Conservation (phyloP, 1,140 invertebrate genomes). For the Ctenoplectra terminalis region DNA sequence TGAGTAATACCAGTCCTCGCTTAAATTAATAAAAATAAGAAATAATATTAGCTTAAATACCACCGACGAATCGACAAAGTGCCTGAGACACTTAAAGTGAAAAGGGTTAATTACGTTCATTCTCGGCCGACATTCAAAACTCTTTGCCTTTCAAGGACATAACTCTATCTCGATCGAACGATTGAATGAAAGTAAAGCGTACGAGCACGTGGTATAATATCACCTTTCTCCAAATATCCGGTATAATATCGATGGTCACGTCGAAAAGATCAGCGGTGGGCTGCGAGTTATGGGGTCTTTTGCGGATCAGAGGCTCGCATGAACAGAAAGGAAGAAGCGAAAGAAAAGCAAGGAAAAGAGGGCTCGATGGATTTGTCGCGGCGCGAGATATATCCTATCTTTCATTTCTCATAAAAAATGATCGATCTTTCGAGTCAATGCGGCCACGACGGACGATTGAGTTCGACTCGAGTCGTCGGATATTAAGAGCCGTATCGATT, state of each 20-base stretch:
- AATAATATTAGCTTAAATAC: too few relatives aligned
- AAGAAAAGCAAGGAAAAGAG: slow-evolving; percentile 20
- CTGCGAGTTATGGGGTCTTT: slow-evolving; percentile 52
- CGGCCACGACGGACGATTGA: slow-evolving; percentile 36
- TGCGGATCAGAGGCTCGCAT: slow-evolving; percentile 48
- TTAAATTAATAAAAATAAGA: too few relatives aligned
- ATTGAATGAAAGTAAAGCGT: slow-evolving; percentile 26
- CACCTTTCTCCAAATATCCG: slow-evolving; percentile 41
- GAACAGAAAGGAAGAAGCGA: slow-evolving; percentile 29
- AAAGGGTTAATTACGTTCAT: not conserved
- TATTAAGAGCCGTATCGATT: slow-evolving; percentile 58
- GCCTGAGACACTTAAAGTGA: too few relatives aligned
- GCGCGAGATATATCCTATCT: slow-evolving; percentile 36
- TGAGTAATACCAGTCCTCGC: too few relatives aligned
- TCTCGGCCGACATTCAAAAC: not conserved
- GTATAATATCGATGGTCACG: slow-evolving; percentile 49
- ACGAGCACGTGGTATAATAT: slow-evolving; percentile 27
- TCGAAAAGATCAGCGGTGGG: slow-evolving; percentile 41
- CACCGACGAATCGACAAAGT: too few relatives aligned
- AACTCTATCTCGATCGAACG: not conserved
- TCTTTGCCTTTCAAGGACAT: not conserved
- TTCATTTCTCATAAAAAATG: slow-evolving; percentile 65
- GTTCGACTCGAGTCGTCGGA: slow-evolving; percentile 43
- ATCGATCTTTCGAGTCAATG: slow-evolving; percentile 59
- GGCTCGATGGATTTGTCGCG: slow-evolving; percentile 62